Evolutionary conservation across 1,140 invertebrate genomes (phyloP), one percentile per base, ranked within the genome.

Genomic region (Argopecten irradians): DNA sequence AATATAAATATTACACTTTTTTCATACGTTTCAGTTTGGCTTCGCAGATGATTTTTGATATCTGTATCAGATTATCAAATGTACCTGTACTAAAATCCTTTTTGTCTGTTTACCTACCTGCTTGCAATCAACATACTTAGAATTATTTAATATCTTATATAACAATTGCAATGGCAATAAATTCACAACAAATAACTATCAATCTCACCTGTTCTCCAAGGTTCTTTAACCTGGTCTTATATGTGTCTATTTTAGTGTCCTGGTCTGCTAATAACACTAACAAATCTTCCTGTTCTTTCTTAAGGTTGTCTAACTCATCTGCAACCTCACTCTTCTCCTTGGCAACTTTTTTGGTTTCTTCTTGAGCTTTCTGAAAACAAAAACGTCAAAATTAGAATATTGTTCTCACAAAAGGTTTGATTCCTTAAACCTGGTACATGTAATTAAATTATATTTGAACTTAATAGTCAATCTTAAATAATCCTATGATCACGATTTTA

Each of bases 271-370:
- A 96, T 85, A 99, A 95, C 93, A 98, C 97, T 32, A 99, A 95
- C 89, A 99, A 95, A 96, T 99, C 98, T 92, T 99, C 98, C 95
- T 99, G 98, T 94, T 99, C 98, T 94, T 97, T 98, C 93, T 97
- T 97, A 82, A 98, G 94, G 89, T 96, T 97, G 36, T 97, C 97
- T 88, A 98, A 93, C 90, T 98, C 97, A 0, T 95, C 94, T 83
- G 94, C 89, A 14, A 96, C 41, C 34, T 89, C 87, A 33, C 46
- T 85, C 90, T 94, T 94, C 87, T 95, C 93, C 71, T 86, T 87
- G 87, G 92, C 88, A 87, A 93, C 71, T 84, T 87, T 89, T 34
- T 91, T 92, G 46, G 94, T 92, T 41, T 94, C 94, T 82, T 95
- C 93, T 87, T 95, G 93, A 33, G 94, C 94, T 94, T 92, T 94